Evolutionary conservation across 2,113 vertebrate species (phyloP).

Genomic region (Centropus unirufus): DNA sequence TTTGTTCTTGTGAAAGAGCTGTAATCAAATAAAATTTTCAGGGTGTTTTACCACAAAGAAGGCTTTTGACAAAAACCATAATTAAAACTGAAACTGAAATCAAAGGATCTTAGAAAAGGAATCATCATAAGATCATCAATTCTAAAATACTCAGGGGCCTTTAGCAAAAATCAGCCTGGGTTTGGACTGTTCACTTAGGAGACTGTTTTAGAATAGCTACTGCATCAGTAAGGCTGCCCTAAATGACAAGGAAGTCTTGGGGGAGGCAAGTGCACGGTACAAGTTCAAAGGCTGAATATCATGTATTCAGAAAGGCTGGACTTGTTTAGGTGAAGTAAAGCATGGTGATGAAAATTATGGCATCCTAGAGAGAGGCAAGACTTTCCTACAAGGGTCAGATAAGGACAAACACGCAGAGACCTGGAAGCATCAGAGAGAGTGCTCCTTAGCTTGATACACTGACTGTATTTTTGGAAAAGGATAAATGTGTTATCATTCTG

Average conservation of each 20-base stretch:
- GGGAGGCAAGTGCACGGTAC: neutral
- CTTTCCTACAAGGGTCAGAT: neutral
- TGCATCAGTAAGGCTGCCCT: neutral
- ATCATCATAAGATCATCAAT: too few relatives aligned
- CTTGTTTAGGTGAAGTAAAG: neutral
- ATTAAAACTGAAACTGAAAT: too few relatives aligned
- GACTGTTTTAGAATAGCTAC: neutral
- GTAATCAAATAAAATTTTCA: neutral
- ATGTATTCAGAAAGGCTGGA: neutral
- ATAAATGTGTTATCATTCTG: neutral
- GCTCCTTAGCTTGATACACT: neutral
- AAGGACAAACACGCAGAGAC: neutral
- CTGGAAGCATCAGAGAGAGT: neutral
- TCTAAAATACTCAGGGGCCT: too few relatives aligned
- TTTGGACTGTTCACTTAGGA: neutral
- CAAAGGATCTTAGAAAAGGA: too few relatives aligned
- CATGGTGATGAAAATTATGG: fast-evolving
- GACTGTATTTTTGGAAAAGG: neutral
- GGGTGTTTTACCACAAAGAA: too few relatives aligned
- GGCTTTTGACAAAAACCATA: too few relatives aligned
- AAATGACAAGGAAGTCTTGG: neutral
- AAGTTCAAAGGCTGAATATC: neutral
- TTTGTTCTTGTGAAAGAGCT: neutral
- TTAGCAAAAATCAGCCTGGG: too few relatives aligned
- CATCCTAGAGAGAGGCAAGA: neutral